A percentile compares a stretch with the other conserved stretches of the same genome.
Conservation (phyloP, 2,797 vertebrate species). For the Potorous gilbertii region DNA sequence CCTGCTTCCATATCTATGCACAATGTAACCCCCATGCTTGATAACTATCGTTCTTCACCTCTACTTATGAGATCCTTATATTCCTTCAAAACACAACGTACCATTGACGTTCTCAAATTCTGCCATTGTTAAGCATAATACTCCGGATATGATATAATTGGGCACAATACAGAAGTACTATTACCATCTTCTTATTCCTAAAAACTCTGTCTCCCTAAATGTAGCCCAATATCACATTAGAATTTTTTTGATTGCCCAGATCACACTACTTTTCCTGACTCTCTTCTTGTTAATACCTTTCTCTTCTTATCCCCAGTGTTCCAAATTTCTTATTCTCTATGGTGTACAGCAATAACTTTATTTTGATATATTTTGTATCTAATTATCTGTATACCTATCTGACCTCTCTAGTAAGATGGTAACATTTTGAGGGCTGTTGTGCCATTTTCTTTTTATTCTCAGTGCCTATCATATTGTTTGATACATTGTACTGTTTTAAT, state of each 20-base stretch:
- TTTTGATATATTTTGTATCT: too few species aligned
- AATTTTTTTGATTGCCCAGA: neutral
- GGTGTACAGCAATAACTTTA: neutral
- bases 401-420: neutral
- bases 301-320: neutral
- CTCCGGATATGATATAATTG: neutral
- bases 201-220: neutral
- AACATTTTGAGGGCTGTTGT: neutral
- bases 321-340: neutral
- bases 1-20: too few species aligned
- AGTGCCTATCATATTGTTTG: neutral
- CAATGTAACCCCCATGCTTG: neutral
- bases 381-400: neutral
- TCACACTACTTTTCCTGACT: neutral
- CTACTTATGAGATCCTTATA: neutral
- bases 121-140: neutral
- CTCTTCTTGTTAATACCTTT: neutral
- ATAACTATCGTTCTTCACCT: neutral
- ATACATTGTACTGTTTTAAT: neutral
- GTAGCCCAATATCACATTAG: neutral
- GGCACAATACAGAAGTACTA: neutral
- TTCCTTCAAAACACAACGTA: neutral
- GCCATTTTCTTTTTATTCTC: neutral
- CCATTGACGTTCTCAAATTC: neutral
- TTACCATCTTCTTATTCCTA: neutral